Percentiles rank a stretch among this genome's conserved stretches.
Evolutionary conservation across 2,113 vertebrate species (phyloP).

Genomic region (Bos javanicus): DNA sequence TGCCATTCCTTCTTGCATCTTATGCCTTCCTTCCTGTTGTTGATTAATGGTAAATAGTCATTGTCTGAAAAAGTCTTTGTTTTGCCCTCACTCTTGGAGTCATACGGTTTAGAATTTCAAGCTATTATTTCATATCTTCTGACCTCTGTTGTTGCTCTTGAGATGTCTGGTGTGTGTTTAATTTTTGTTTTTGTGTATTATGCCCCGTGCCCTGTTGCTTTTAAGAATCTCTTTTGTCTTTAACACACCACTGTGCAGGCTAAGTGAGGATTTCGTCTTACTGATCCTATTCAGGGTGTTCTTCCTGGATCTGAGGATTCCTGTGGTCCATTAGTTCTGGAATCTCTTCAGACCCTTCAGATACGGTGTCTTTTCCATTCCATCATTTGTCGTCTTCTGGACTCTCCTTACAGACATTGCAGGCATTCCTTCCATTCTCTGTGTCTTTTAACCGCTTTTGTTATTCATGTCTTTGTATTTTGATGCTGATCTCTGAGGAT

Average conservation of each 20-base stretch:
- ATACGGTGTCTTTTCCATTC: not conserved
- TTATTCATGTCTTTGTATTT: not conserved
- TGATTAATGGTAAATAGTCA: not conserved
- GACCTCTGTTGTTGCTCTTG: not conserved
- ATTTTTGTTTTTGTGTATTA: not conserved
- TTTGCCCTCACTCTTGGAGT: not conserved
- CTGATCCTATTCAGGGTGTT: not conserved
- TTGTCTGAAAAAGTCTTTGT: not conserved
- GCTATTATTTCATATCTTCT: not conserved
- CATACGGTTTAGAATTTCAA: not conserved
- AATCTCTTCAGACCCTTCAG: not conserved
- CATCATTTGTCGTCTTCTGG: not conserved
- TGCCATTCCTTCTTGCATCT: not conserved
- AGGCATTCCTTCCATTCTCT: not conserved
- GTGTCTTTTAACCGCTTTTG: not conserved
- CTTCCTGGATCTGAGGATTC: not conserved
- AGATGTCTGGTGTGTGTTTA: not conserved
- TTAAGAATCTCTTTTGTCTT: not conserved
- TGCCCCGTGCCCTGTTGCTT: not conserved
- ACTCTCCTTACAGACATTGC: not conserved
- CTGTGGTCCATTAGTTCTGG: not conserved
- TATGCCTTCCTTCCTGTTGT: not conserved
- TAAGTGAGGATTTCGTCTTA: not conserved
- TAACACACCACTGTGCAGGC: not conserved
- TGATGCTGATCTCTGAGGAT: not conserved